Percentiles rank a stretch among this genome's conserved stretches.
Evolutionary conservation across 2,888 invertebrate genomes (phyloP).

Genomic region (Heteromurus nitidus): DNA sequence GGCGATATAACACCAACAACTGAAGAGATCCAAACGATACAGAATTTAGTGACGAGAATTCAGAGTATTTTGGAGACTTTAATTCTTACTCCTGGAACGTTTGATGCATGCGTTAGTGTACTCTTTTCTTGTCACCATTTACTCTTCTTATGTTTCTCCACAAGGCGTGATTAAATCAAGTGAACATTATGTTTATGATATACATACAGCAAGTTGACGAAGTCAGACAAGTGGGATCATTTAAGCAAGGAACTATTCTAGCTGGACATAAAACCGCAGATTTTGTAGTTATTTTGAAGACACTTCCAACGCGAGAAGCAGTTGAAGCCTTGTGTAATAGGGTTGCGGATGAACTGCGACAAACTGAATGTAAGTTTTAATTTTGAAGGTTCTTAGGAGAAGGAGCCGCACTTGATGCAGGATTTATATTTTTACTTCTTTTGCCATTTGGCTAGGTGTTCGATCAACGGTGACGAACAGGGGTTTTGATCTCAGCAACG

Average conservation of each 20-base stretch:
- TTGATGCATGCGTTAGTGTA: slow-evolving; percentile 93
- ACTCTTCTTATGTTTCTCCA: too few relatives aligned
- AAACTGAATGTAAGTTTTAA: slow-evolving; percentile 75
- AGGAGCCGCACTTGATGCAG: too few relatives aligned
- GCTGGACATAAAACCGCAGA: slow-evolving; percentile 96
- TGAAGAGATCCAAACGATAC: slow-evolving; percentile 92
- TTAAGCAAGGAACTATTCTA: slow-evolving; percentile 98
- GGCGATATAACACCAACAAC: slow-evolving; percentile 93
- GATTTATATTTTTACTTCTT: not conserved
- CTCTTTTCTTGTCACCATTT: not conserved
- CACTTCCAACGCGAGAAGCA: slow-evolving; percentile 95
- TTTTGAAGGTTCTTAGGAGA: not conserved
- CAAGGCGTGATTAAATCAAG: too few relatives aligned
- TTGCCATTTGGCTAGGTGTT: too few relatives aligned
- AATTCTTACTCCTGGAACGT: slow-evolving; percentile 93
- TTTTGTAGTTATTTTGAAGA: slow-evolving; percentile 96
- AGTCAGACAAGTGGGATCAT: slow-evolving; percentile 97
- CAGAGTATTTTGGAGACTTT: slow-evolving; percentile 95
- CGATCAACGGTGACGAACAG: slow-evolving; percentile 76
- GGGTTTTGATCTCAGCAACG: slow-evolving; percentile 92
- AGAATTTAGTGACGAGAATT: slow-evolving; percentile 95
- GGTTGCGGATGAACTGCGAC: slow-evolving; percentile 85
- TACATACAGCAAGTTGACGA: slow-evolving; percentile 88
- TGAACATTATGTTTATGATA: slow-evolving; percentile 4
- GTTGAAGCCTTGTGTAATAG: slow-evolving; percentile 93